Evolutionary conservation across 2,888 invertebrate species (phyloP).

Genomic region (Melanophora roralis): DNA sequence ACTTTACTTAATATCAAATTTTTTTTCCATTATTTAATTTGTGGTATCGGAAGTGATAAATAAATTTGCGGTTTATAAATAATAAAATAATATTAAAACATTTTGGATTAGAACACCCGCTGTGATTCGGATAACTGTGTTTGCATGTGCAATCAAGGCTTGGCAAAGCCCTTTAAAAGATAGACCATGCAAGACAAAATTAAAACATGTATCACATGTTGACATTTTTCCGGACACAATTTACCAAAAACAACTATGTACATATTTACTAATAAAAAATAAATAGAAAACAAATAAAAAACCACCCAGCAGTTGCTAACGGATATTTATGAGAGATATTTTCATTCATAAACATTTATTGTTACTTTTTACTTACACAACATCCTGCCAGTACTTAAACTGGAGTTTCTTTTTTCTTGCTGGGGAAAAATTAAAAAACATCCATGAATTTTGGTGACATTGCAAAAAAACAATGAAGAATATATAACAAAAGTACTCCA

Average conservation of each 20-base stretch:
- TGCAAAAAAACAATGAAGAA: conserved; percentile 55
- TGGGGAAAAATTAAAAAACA: background rate
- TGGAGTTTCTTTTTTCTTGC: background rate
- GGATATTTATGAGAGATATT: conserved; percentile 32
- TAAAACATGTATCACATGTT: conserved; percentile 57
- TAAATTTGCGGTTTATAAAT: conserved; percentile 52
- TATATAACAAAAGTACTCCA: conserved; percentile 19
- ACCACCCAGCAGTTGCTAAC: conserved; percentile 51
- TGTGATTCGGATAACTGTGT: conserved; percentile 26
- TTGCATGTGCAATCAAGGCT: conserved; percentile 15
- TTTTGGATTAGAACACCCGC: conserved; percentile 59
- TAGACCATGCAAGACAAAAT: conserved; percentile 47
- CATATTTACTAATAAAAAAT: no score
- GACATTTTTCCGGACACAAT: conserved; percentile 45
- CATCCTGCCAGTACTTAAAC: background rate
- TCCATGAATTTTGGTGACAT: conserved; percentile 49
- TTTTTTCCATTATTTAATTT: conserved; percentile 25
- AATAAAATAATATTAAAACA: conserved; percentile 50
- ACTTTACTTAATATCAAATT: no score
- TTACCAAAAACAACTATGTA: conserved; percentile 40
- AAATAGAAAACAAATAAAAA: conserved; percentile 8
- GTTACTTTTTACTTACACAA: background rate
- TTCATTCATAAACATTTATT: conserved; percentile 38
- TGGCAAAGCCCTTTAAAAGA: conserved; percentile 10
- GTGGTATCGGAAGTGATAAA: conserved; percentile 53